phyloP scores from a whole-genome alignment of 2,113 vertebrate species.

The Hyaena hyaena region DNA sequence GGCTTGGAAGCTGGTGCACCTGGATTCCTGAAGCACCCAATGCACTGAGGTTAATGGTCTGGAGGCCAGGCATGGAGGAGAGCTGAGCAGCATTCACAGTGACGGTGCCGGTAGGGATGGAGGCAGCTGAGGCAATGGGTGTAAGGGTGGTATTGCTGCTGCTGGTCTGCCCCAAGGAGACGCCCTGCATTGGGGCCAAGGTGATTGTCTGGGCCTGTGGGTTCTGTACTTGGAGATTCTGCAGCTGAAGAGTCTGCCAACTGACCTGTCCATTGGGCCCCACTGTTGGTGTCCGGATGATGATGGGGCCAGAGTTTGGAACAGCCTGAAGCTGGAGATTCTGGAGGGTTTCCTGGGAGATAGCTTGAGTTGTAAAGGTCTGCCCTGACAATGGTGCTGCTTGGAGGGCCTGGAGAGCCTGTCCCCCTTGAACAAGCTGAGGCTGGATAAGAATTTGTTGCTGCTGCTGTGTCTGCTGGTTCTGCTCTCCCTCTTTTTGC shows the following conservation, averaged over 20 bases:
- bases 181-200: constrained; percentile 93
- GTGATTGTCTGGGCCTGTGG: constrained; percentile 95
- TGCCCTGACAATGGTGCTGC: constrained; percentile 90
- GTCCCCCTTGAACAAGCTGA: constrained; percentile 92
- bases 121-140: constrained; percentile 86
- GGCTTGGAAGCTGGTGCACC: constrained; percentile 95
- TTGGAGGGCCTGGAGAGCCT: constrained; percentile 92
- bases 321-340: constrained; percentile 96
- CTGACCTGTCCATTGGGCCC: constrained; percentile 96
- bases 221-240: constrained; percentile 93
- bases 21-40: constrained; percentile 94
- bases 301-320: constrained; percentile 93
- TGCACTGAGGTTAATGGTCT: constrained; percentile 98
- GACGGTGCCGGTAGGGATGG: constrained; percentile 89
- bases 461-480: constrained; percentile 90
- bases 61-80: constrained; percentile 92
- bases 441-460: constrained; percentile 92
- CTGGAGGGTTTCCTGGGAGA: constrained; percentile 95
- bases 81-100: constrained; percentile 94
- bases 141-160: constrained; percentile 88
- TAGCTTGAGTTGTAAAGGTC: constrained; percentile 93
- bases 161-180: constrained; percentile 90
- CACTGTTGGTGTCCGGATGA: constrained; percentile 94
- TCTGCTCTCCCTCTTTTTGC: constrained; percentile 88
- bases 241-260: constrained; percentile 98